A percentile compares a stretch with the other conserved stretches of the same genome.
phyloP scores from a whole-genome alignment of 37 sponge, comb jelly and placozoan species.

The Chondrosia reniformis region DNA sequence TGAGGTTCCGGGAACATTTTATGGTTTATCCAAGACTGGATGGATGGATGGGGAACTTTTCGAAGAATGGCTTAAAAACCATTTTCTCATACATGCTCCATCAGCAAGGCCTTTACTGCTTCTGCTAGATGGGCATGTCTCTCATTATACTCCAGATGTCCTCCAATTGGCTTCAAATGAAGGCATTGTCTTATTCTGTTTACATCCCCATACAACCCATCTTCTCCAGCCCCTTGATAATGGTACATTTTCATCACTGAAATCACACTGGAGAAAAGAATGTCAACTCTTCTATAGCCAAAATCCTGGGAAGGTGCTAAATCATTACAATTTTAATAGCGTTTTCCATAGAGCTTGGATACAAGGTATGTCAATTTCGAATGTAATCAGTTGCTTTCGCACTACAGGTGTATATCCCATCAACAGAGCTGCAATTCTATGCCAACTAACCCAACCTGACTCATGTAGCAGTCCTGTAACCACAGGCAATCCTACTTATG shows the following conservation, averaged over 20 bases:
- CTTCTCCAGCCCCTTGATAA: constrained; percentile 27
- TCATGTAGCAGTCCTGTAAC: too few species aligned
- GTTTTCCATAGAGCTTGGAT: constrained; percentile 1
- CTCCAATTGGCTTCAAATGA: constrained; percentile 10
- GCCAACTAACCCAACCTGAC: too few species aligned
- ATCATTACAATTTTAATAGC: not conserved
- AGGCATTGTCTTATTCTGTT: not conserved
- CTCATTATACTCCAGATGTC: constrained; percentile 16
- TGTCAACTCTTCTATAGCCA: constrained; percentile 18
- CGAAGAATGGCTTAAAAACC: constrained; percentile 21
- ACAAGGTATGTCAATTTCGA: not conserved
- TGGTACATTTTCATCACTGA: constrained; percentile 26
- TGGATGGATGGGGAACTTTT: constrained; percentile 35
- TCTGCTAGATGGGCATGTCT: constrained; percentile 33
- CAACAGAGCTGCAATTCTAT: not conserved
- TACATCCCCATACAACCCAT: constrained; percentile 40
- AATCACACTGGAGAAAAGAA: constrained; percentile 16
- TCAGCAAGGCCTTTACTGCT: constrained; percentile 25
- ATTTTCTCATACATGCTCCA: constrained; percentile 35
- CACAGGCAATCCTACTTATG: too few species aligned
- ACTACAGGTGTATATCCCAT: not conserved
- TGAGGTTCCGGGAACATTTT: constrained; percentile 22
- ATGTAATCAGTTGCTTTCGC: not conserved
- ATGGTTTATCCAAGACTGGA: constrained; percentile 7
- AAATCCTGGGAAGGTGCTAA: constrained; percentile 8